Evolutionary conservation across 2,113 vertebrate genomes (phyloP), one percentile per base, ranked within the genome.

Genomic region (Ursus arctos): DNA sequence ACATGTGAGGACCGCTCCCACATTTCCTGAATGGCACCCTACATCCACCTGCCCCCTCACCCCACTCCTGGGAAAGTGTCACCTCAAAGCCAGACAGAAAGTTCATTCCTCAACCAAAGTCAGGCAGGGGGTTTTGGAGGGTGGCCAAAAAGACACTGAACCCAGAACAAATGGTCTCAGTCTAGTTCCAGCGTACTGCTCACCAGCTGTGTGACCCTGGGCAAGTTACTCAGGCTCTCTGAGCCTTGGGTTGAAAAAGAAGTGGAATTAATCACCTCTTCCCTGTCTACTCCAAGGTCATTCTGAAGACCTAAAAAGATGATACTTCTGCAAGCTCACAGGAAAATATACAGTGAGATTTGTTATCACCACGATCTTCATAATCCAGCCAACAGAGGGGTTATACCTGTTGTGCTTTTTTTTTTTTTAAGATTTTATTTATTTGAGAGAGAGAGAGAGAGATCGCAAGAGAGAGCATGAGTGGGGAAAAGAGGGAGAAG

Each of bases 21-120:
- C 21, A 53, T 28, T 55, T n/a, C 59, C 93, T 22, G 63, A 65
- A 47, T 21, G 74, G 53, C 15, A 47, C 1, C 40, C 1, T 0
- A 47, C 36, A 9, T 2, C 14, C 13, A 1, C 28, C 49, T 9
- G 22, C 51, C n/a, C 36, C 57, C 43, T 76, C 9, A 14, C 16
- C 31, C 83, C 9, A 19, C 22, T 49, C 47, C 72, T 26, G 15
- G 28, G 57, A 47, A 16, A 0, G 0, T 0, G 2, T 26, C 18
- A 33, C 15, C 49, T 53, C 82, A 33, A 31, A 80, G 43, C 26
- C 31, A 0, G 21, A 33, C 4, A 9, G 43, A 19, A 53, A 91
- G 53, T 18, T 77, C 9, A 1, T 7, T 72, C 91, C n/a, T 69
- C 15, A 12, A 1, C 43, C 24, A 31, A 59, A 89, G 43, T 67